Conservation (phyloP, 2,888 invertebrate genomes). For the Elaeidobius kamerunicus region DNA sequence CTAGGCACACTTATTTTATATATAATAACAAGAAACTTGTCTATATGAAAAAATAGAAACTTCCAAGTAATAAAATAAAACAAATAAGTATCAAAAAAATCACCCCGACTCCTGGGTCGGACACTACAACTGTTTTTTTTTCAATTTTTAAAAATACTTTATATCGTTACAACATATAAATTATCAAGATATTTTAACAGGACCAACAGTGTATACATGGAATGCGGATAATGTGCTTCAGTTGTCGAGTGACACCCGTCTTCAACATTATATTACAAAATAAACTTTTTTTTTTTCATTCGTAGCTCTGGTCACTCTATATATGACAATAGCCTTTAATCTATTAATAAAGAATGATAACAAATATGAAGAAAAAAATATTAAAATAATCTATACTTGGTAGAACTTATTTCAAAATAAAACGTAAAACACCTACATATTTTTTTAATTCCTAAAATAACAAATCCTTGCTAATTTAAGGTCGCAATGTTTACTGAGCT, state of each 20-base stretch:
- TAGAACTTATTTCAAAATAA: no score
- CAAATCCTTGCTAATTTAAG: no score
- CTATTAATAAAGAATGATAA: no score
- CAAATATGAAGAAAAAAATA: no score
- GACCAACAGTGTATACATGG: conserved; percentile 53
- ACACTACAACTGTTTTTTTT: conserved; percentile 46
- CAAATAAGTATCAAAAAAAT: conserved; percentile 49
- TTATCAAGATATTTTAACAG: conserved; percentile 51
- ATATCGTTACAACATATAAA: conserved; percentile 53
- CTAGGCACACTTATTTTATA: conserved; percentile 61
- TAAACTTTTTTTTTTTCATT: no score
- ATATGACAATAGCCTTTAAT: no score
- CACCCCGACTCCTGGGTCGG: conserved; percentile 41
- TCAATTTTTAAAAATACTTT: conserved; percentile 50
- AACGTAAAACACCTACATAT: no score
- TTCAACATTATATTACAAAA: conserved; percentile 48
- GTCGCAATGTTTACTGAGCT: no score
- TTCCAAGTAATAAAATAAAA: conserved; percentile 51
- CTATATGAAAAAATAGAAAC: conserved; percentile 55
- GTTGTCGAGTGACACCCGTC: conserved; percentile 46
- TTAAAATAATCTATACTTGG: no score
- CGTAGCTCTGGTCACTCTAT: no score
- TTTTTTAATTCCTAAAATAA: no score
- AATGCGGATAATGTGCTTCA: conserved; percentile 53
- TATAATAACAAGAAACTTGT: conserved; percentile 55